A percentile compares a stretch with the other conserved stretches of the same genome.
phyloP scores from a whole-genome alignment of 2,797 vertebrate species.

The Crypturellus tataupa region DNA sequence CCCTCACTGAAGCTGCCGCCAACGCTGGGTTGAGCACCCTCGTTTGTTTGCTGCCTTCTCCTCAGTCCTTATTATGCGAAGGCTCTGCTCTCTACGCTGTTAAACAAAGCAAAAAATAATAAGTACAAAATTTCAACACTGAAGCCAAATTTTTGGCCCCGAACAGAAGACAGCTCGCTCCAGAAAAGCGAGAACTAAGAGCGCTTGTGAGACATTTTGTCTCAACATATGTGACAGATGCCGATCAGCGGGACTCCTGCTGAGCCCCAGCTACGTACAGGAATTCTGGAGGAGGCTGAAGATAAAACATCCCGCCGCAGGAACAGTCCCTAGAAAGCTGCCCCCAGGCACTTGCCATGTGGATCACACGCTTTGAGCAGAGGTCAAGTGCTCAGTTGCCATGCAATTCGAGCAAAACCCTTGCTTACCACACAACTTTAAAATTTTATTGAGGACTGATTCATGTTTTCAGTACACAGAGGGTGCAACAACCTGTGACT shows the following conservation, averaged over 20 bases:
- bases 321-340: background rate
- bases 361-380: background rate
- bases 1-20: background rate
- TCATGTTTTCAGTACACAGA: background rate
- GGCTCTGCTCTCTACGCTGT: background rate
- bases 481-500: background rate
- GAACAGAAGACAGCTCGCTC: background rate
- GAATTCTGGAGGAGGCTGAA: background rate
- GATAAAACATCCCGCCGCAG: background rate
- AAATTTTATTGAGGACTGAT: background rate
- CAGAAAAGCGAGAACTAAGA: background rate
- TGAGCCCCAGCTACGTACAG: background rate
- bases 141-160: background rate
- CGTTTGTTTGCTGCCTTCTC: background rate
- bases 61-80: background rate
- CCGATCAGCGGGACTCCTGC: background rate
- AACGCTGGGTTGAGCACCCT: background rate
- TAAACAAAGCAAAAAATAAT: background rate
- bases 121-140: background rate
- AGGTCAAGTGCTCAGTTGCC: background rate
- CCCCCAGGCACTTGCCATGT: background rate
- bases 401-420: background rate
- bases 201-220: constrained; percentile 13
- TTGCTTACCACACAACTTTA: background rate
- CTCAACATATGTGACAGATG: background rate